phyloP scores from a whole-genome alignment of 37 sponge, comb jelly and placozoan species.

The Eunapius fragilis region DNA sequence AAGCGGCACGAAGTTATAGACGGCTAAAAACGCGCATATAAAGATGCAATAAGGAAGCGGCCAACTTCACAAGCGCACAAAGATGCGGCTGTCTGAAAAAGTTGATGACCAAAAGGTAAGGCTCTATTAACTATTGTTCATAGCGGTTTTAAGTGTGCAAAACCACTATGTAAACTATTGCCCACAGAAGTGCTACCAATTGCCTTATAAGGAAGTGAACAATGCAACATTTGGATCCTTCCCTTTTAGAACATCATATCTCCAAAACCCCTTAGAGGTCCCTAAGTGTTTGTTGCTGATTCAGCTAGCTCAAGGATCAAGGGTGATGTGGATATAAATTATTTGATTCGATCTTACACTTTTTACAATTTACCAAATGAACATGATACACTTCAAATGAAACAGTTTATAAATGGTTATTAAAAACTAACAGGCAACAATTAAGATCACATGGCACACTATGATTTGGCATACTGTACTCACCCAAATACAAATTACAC shows the following conservation, averaged over 20 bases:
- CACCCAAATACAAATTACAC: neutral
- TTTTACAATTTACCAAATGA: neutral
- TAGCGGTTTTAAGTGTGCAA: neutral
- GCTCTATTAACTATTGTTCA: neutral
- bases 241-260: neutral
- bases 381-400: neutral
- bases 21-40: neutral
- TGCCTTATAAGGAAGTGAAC: neutral
- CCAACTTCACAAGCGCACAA: neutral
- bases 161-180: neutral
- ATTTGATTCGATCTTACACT: neutral
- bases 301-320: neutral
- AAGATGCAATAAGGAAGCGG: neutral
- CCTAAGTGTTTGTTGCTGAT: neutral
- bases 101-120: neutral
- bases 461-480: neutral
- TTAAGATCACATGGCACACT: neutral
- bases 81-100: neutral
- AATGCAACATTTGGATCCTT: neutral
- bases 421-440: neutral
- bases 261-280: neutral
- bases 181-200: neutral
- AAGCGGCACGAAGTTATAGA: neutral
- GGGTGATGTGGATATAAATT: neutral
- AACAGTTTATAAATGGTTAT: neutral